phyloP scores from a whole-genome alignment of 2,888 invertebrate species.

The Mechanitis messenoides region DNA sequence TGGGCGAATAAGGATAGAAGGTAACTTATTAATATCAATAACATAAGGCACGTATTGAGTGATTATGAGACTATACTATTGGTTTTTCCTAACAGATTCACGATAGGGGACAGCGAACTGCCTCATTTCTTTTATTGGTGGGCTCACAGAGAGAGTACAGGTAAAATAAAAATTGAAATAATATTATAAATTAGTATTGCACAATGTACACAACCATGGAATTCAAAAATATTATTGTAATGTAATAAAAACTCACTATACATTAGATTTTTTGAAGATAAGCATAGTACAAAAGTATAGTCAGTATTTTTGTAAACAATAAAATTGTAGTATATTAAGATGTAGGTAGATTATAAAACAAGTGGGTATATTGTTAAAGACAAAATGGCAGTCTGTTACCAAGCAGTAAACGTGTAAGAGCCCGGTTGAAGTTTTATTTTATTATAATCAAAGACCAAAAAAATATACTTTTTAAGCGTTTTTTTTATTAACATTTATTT shows the following conservation, averaged over 20 bases:
- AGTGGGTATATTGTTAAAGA: too few relatives aligned
- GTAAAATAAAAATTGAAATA: constrained; percentile 29
- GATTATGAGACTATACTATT: neutral
- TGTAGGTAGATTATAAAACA: too few relatives aligned
- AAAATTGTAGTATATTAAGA: too few relatives aligned
- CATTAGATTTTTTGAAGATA: too few relatives aligned
- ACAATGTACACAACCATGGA: neutral
- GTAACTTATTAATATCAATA: constrained; percentile 54
- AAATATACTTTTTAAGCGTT: neutral
- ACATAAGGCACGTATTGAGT: neutral
- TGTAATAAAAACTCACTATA: too few relatives aligned
- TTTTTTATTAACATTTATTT: neutral
- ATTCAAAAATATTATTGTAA: neutral
- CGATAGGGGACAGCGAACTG: constrained; percentile 41
- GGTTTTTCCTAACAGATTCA: constrained; percentile 45
- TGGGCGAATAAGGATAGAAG: constrained; percentile 73
- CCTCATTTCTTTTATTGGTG: constrained; percentile 62
- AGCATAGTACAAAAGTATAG: too few relatives aligned
- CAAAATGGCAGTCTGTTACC: too few relatives aligned
- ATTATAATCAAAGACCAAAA: too few relatives aligned
- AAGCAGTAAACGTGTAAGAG: too few relatives aligned
- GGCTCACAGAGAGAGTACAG: constrained; percentile 49
- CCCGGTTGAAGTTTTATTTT: too few relatives aligned
- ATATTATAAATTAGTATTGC: neutral
- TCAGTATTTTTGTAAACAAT: too few relatives aligned